Base-by-base conservation (phyloP, 2,113 vertebrate genomes). In the Triplophysa dalaica region DNA sequence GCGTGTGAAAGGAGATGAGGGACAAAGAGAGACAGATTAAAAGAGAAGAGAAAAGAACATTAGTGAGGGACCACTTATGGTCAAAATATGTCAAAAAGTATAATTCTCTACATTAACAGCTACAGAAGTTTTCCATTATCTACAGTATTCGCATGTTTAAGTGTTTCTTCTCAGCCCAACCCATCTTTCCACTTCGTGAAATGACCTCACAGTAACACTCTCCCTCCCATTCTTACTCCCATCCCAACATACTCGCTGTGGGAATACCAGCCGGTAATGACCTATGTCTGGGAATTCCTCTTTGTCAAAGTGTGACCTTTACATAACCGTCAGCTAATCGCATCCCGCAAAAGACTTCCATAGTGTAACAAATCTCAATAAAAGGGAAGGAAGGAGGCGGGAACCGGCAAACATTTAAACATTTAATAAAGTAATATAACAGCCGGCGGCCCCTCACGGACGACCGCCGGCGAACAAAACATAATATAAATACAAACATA, bases 241-340 rank as follows among this genome's bases (percentile, higher is more conserved):
- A 72, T 45, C 62, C 50, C 24, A 10, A 29, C 45, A 26, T 8
- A 9, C 54, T 70, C 54, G 5, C 24, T 69, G n/a, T 75, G 61
- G 38, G 60, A 81, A 78, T 64, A 75, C 52, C 50, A 82, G 45
- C 2, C 19, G 8, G 48, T 75, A 21, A 75, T 61, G 50, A 22
- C 22, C 17, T 8, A 17, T 82, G 63, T 56, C 29, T 78, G 26
- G 43, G 70, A 76, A 67, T 76, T 75, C 77, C 61, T 72, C 78
- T 38, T n/a, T 22, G 52, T 73, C 68, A 78, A 78, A 74, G 76
- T 82, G 72, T 76, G 76, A 60, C 66, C 70, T 84, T 70, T 75
- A 75, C 56, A 72, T 58, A 61, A 56, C 69, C 74, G 50, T 19
- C 33, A 70, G 24, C 76, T 78, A 75, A 43, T 45, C 74, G 54